Base-by-base conservation (phyloP, 1,140 invertebrate genomes). In the Asobara japonica region DNA sequence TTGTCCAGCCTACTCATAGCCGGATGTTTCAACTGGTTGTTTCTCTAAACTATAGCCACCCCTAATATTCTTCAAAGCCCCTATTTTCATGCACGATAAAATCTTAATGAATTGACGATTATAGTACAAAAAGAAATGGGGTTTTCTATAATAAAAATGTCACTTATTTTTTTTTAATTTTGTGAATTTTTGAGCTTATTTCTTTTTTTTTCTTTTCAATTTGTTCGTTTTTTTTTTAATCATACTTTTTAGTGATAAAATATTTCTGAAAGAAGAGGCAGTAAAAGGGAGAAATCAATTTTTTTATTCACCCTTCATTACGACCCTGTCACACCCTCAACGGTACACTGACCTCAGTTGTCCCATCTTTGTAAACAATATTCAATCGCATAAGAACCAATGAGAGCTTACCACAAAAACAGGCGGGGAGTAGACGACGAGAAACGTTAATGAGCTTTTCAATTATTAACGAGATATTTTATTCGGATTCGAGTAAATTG, bases 1-100 rank as follows among this genome's bases (percentile, higher is more conserved):
- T 56, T 27, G 51, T 56, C 18, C 22, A 56, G 18, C 22, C 22
- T 18, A 27, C 51, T 45, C 8, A 16, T 3, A 45, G 41, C 41
- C 51, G 18, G 51, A 56, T 56, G 51, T 56, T 56, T 56, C 51
- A 56, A 56, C 51, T 25, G 18, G 51, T 56, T 56, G 41, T 45
- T 56, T 22, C 7, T 25, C 25, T 22, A 10, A 56, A 56, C 22
- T 56, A 25, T 13, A 27, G 1, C n/a, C n/a, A n/a, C n/a, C n/a
- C n/a, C n/a, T n/a, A n/a, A n/a, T 56, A 45, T 2, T 56, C 20
- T 13, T 22, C 22, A 56, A 56, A 56, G 25, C 22, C 8, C 10
- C 11, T 18, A 56, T 56, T 56, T 27, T 25, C 22, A 10, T 22
- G 7, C 18, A 18, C 13, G 10, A 56, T 10, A 13, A 20, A 56